phyloP scores from a whole-genome alignment of 2,113 vertebrate species.

The Salvelinus namaycush region DNA sequence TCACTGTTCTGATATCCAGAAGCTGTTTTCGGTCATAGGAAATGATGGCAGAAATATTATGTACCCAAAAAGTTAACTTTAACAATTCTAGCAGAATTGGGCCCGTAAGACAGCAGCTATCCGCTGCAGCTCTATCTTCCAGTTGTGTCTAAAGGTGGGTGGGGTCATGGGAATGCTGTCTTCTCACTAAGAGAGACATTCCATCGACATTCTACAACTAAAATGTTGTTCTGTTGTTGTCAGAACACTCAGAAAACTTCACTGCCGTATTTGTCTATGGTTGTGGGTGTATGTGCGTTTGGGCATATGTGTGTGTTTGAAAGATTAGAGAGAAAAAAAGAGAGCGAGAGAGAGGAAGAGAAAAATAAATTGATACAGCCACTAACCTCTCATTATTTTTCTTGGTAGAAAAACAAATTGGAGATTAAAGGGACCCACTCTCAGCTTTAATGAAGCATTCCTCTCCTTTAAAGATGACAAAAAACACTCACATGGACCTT shows the following conservation, averaged over 20 bases:
- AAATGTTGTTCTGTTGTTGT: background rate
- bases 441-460: conserved; percentile 36
- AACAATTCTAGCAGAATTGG: too few species aligned
- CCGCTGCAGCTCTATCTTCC: conserved; percentile 72
- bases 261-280: too few species aligned
- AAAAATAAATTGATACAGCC: background rate
- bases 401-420: conserved; percentile 20
- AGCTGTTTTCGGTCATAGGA: too few species aligned
- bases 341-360: too few species aligned
- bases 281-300: too few species aligned
- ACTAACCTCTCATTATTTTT: conserved; percentile 15
- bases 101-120: too few species aligned
- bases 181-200: background rate
- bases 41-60: too few species aligned
- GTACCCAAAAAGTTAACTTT: too few species aligned
- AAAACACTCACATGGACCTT: background rate
- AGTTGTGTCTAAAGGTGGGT: conserved; percentile 96
- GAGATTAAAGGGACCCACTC: conserved; percentile 28
- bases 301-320: background rate
- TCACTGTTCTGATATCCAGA: too few species aligned
- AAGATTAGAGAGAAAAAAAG: background rate
- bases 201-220: background rate
- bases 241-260: background rate
- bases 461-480: conserved; percentile 23
- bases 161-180: conserved; percentile 54